Conservation (phyloP, 2,888 invertebrate genomes). For the Archips xylosteana region DNA sequence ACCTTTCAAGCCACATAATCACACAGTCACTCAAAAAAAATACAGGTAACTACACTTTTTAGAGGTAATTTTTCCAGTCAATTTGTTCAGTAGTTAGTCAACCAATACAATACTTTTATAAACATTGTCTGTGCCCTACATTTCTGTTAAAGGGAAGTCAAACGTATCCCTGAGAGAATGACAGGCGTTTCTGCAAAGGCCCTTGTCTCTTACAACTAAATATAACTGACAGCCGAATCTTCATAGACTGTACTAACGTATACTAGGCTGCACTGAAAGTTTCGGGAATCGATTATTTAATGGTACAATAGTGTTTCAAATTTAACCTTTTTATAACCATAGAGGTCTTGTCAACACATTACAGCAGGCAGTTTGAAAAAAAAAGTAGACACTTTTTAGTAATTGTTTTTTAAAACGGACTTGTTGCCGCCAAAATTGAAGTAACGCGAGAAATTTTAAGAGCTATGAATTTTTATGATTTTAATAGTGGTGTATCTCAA, state of each 20-base stretch:
- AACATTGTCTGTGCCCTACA: neutral
- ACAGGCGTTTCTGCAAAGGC: neutral
- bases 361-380: too few species aligned
- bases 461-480: too few species aligned
- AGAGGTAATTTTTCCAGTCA: neutral
- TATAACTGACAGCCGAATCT: constrained; percentile 1
- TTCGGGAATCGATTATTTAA: too few species aligned
- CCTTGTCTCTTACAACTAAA: constrained; percentile 1
- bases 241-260: neutral
- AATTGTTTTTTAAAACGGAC: too few species aligned
- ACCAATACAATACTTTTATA: neutral
- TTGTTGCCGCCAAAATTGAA: too few species aligned
- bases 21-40: neutral
- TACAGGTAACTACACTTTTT: neutral
- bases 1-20: neutral
- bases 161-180: neutral
- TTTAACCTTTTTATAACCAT: too few species aligned
- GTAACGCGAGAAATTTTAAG: too few species aligned
- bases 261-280: too few species aligned
- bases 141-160: neutral
- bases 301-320: too few species aligned
- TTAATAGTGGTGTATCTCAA: too few species aligned
- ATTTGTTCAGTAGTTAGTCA: neutral
- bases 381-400: too few species aligned
- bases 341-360: too few species aligned